Evolutionary conservation across 2,797 vertebrate genomes (phyloP), one percentile per base, ranked within the genome.

Genomic region (Fistularia commersonii): DNA sequence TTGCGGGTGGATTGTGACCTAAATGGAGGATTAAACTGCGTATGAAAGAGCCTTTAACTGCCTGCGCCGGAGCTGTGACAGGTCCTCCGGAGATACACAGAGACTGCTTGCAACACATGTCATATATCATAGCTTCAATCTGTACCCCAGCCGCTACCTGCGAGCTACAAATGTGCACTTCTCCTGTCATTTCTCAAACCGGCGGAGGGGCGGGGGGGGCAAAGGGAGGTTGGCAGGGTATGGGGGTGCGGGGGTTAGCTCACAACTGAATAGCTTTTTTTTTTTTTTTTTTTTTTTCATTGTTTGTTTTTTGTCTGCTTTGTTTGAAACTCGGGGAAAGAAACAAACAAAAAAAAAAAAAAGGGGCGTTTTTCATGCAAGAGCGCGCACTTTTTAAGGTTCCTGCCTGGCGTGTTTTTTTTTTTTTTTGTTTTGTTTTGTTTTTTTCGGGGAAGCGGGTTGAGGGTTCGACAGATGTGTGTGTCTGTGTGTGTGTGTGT

Each of bases 101-200:
- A 87, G 84, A 89, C 85, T 83, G 86, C 85, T 87, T 80, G 80
- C 84, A 89, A 87, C 88, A 90, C 89, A 89, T 89, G 88, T 89
- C 88, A 90, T 87, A 90, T 89, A 91, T 90, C 86, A 88, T 89
- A 90, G 81, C 83, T 84, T 90, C 88, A 90, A 73, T 82, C 74
- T 76, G 81, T 87, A 85, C 82, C 87, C 90, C 85, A 75, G 69
- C 79, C 74, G 76, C 81, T 91, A 87, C 86, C 89, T 89, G 87
- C 84, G 51, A 90, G 88, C 89, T 83, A 90, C 84, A 82, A 89
- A 89, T 88, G 84, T 88, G 81, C 79, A 81, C 81, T 88, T 87
- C 85, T 82, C 54, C 78, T 82, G 78, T 86, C 84, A 84, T 77
- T 81, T 78, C 76, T 75, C 71, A 31, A 59, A 65, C 81, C 71